Evolutionary conservation across 2,888 invertebrate genomes (phyloP), one percentile per base, ranked within the genome.

Genomic region (Hydroisotoma schaefferi): DNA sequence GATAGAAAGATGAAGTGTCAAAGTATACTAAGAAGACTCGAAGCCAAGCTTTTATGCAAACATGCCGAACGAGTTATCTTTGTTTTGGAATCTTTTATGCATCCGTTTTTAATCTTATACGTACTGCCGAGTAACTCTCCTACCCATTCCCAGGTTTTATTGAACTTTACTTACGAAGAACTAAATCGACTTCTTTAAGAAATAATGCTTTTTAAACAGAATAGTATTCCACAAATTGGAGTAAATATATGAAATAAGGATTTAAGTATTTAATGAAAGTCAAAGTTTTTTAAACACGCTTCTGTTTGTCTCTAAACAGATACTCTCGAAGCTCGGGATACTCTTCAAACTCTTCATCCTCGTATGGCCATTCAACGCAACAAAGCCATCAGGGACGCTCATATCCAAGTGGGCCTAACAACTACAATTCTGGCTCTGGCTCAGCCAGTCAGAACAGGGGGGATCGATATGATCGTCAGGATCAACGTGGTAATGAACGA

Each of bases 41-140:
- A 46, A 59, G 58, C 61, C 64, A 59, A 67, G 67, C 63, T 61
- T 59, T 67, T 67, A 55, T 57, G 62, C 67, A 67, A 67, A 64
- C 61, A 67, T 37, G 46, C 25, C 37, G 58, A 49, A 20, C 6
- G 20, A 12, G 26, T 27, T 33, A 33, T 8, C 33, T 8, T 15
- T 33, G 33, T 33, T 15, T 33, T 33, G 15, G 15, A 33, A 33
- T 10, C 33, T n/a, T n/a, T n/a, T n/a, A n/a, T n/a, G n/a, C n/a
- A n/a, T n/a, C n/a, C n/a, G n/a, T n/a, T n/a, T n/a, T n/a, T n/a
- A n/a, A n/a, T n/a, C n/a, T n/a, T n/a, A n/a, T n/a, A n/a, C n/a
- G n/a, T n/a, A n/a, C n/a, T n/a, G n/a, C n/a, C n/a, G n/a, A n/a
- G n/a, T n/a, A n/a, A n/a, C n/a, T n/a, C n/a, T n/a, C n/a, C n/a